phyloP scores from a whole-genome alignment of 35 echinoderm and acorn worm species.

The Nesometra sesokonis region DNA sequence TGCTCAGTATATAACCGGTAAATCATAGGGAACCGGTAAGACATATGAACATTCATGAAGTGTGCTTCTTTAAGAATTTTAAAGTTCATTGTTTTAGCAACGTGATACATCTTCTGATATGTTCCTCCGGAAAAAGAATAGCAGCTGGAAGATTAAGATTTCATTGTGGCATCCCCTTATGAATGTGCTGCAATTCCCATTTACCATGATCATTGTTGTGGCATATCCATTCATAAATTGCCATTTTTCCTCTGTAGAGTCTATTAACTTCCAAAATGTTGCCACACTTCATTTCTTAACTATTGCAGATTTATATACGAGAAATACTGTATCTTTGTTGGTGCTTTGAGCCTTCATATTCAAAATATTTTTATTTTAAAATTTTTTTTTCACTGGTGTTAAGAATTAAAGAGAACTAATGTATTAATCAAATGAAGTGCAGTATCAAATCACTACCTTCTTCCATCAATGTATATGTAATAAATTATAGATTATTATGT shows the following conservation, averaged over 20 bases:
- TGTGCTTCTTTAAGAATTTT: not conserved
- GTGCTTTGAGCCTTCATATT: too few species aligned
- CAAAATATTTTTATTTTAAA: too few species aligned
- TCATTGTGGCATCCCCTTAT: not conserved
- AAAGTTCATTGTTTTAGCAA: not conserved
- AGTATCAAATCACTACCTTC: constrained; percentile 4
- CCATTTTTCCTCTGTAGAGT: too few species aligned
- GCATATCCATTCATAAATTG: not conserved
- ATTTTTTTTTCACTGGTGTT: too few species aligned
- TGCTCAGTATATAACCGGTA: not conserved
- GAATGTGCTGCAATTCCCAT: not conserved
- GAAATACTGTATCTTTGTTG: too few species aligned
- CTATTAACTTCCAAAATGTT: too few species aligned
- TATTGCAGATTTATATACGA: too few species aligned
- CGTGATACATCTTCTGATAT: not conserved
- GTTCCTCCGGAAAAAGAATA: not conserved
- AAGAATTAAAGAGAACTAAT: too few species aligned
- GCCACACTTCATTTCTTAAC: too few species aligned
- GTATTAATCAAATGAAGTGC: too few species aligned
- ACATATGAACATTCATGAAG: not conserved
- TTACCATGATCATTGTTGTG: not conserved
- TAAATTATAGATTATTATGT: too few species aligned
- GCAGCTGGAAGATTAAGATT: not conserved
- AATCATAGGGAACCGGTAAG: not conserved
- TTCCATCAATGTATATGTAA: constrained; percentile 59